Percentiles rank a stretch among this genome's conserved stretches.
Evolutionary conservation across 2,113 vertebrate species (phyloP).

Genomic region (Istiophorus platypterus): DNA sequence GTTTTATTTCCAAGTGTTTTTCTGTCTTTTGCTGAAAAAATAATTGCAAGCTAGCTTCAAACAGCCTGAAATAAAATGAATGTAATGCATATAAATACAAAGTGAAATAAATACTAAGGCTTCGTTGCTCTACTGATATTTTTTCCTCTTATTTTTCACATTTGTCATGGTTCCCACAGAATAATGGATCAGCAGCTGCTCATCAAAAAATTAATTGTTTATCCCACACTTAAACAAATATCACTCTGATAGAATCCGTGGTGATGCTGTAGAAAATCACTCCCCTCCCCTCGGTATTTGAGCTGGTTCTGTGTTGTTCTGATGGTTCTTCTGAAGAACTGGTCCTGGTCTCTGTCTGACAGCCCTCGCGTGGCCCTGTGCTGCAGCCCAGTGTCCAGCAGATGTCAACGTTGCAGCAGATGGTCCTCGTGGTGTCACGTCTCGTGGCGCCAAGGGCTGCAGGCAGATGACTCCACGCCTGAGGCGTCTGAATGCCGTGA

Average conservation of each 20-base stretch:
- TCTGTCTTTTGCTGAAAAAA: not conserved
- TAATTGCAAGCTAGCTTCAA: not conserved
- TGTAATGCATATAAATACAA: not conserved
- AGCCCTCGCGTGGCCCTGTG: constrained; percentile 16
- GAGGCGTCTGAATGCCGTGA: not conserved
- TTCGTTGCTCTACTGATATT: no score
- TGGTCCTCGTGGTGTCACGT: not conserved
- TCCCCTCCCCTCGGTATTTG: no score
- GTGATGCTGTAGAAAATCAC: no score
- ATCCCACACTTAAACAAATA: no score
- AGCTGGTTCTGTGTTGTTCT: not conserved
- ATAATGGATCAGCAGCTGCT: no score
- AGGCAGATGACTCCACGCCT: not conserved
- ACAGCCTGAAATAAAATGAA: not conserved
- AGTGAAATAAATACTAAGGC: not conserved
- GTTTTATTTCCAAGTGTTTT: not conserved
- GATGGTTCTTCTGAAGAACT: not conserved
- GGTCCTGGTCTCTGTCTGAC: not conserved
- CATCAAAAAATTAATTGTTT: no score
- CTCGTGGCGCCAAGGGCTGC: not conserved
- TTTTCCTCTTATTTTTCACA: no score
- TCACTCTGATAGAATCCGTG: no score
- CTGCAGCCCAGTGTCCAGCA: constrained; percentile 65
- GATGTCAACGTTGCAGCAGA: constrained; percentile 74
- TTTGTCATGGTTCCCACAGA: no score